Evolutionary conservation across 1,140 invertebrate species (phyloP).

Genomic region (Yoshiicerus persimilis): DNA sequence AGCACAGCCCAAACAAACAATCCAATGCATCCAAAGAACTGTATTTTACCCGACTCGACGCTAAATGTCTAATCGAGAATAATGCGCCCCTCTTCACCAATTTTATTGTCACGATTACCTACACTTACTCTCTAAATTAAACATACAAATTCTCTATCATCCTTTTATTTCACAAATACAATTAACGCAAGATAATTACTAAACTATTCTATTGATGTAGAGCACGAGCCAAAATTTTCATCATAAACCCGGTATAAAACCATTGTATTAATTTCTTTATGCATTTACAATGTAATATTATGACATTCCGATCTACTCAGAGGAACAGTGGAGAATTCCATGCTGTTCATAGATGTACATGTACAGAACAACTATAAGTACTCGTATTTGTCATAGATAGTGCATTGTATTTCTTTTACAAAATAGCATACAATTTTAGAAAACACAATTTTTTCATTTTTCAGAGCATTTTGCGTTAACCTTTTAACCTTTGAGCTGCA

Average conservation of each 20-base stretch:
- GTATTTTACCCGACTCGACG: background rate
- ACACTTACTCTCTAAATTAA: background rate
- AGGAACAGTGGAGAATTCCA: no score
- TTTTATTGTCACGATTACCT: constrained; percentile 7
- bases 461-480: no score
- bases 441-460: no score
- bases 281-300: no score
- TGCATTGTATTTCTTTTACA: no score
- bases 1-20: background rate
- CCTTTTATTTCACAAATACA: background rate
- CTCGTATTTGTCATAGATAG: no score
- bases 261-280: no score
- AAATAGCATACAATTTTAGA: no score
- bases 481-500: no score
- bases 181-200: background rate
- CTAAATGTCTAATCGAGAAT: background rate
- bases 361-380: no score
- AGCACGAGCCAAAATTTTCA: background rate
- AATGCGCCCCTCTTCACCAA: background rate
- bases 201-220: background rate
- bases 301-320: no score
- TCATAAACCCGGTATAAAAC: background rate
- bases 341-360: no score
- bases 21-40: background rate
- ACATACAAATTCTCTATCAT: background rate